Evolutionary conservation across 37 sponge, comb jelly and placozoan genomes (phyloP), one percentile per base, ranked within the genome.

Genomic region (Hexactinellida sp.): DNA sequence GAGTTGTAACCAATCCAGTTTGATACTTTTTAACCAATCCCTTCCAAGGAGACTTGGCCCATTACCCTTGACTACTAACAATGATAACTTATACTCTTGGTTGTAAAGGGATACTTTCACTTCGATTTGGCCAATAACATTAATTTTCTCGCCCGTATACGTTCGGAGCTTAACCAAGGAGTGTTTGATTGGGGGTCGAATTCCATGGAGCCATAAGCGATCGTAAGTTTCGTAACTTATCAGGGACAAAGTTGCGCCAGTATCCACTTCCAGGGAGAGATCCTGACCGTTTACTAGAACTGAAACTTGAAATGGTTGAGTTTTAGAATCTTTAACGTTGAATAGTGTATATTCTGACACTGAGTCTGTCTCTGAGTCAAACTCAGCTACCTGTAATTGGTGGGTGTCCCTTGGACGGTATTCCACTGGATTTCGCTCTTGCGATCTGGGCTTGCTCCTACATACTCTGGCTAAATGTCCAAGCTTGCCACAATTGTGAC

Each of bases 1-100:
- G 37, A 86, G 38, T 86, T 86, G 37, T 9, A 24, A 36, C 86
- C 86, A 86, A 82, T 86, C 71, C 23, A 86, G 32, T 86, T 86
- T 85, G 38, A 37, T 39, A 1, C 38, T 35, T 37, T 86, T 54
- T 13, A 86, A 55, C 54, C 38, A 85, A 85, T 85, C 55, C 35
- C 86, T 76, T 9, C 86, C 86, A 36, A 86, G 86, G 1, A 86
- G 38, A 36, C 36, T 52, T 37, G 54, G 54, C 1, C 86, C 63
- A 37, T 86, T 71, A 3, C 86, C 82, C 28, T 54, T 71, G 34
- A 86, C 86, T 21, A 86, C 86, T 54, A 54, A 25, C 82, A 86
- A 13, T 32, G 38, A 54, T 21, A 82, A 36, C 10, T 32, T 5
- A 36, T 19, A 71, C 86, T 86, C 36, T 28, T 54, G 36, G 55